Base-by-base conservation (phyloP, 1,140 invertebrate genomes). In the Chymomyza costata region DNA sequence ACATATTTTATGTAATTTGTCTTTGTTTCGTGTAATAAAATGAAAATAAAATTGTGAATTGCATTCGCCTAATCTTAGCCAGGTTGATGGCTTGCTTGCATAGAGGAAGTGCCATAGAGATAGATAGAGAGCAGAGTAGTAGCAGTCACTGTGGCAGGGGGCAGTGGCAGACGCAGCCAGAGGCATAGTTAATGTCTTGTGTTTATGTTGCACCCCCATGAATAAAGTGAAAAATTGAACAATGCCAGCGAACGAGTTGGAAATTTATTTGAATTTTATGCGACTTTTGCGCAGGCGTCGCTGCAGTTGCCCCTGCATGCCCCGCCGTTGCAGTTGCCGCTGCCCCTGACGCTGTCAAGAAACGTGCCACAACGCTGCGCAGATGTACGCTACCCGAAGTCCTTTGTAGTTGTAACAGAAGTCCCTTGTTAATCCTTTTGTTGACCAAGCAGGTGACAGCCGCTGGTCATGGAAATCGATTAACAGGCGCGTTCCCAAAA, bases 191-290 rank as follows among this genome's bases (percentile, higher is more conserved):
- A 48, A 63, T 46, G 48, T 44, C 21, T 11, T 48, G 11, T 53
- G 39, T 62, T 32, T 43, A 39, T 59, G 47, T 49, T 59, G 55
- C 62, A 81, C 55, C 76, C 65, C 58, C 58, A 49, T 65, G 37
- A 69, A 19, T 35, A 39, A 50, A 50, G 35, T 78, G 73, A 78
- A 65, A 78, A 78, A 80, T 78, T 74, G 50, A 80, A 76, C 60
- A 57, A 37, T 45, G 59, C 41, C 32, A 43, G 37, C 49, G 62
- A 76, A 82, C 59, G 60, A 71, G 78, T 71, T 67, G 78, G 51
- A 65, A 82, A 82, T 82, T 82, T 82, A 82, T 82, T 82, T 82
- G 55, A 73, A 82, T 73, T 82, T 82, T 82, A 82, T 82, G 71
- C 69, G 38, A 46, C 43, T 66, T 52, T 43, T 25, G 55, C 60